phyloP scores from a whole-genome alignment of 2,113 vertebrate genomes.

The Hippocampus guttulatus region DNA sequence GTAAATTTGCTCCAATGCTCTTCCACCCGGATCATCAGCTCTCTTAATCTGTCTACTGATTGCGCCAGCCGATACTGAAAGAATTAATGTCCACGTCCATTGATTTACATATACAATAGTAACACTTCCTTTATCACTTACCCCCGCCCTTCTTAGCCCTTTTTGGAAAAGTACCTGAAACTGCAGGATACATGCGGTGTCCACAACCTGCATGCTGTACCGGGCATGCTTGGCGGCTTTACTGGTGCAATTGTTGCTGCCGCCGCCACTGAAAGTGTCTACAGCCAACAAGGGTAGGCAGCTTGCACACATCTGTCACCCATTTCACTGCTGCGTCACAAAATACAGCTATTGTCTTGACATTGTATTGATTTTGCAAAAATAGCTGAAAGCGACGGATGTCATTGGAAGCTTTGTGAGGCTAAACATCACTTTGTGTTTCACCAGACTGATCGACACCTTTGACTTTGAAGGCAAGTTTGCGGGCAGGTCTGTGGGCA shows the following conservation, averaged over 20 bases:
- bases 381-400: not conserved
- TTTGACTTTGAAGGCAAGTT: conserved; percentile 69
- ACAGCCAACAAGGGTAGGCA: conserved; percentile 79
- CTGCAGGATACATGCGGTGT: conserved; percentile 94
- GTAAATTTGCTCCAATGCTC: too few species aligned
- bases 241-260: conserved; percentile 85
- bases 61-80: too few species aligned
- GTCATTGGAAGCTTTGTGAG: not conserved
- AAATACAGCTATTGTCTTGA: not conserved
- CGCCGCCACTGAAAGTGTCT: conserved; percentile 67
- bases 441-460: conserved; percentile 67
- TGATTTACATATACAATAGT: not conserved
- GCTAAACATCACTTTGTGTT: conserved; percentile 9
- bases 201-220: conserved; percentile 90
- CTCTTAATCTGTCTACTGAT: too few species aligned
- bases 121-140: not conserved
- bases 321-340: not conserved
- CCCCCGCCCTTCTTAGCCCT: conserved; percentile 71
- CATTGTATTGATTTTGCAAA: too few species aligned
- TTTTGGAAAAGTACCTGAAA: conserved; percentile 79
- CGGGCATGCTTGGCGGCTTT: conserved; percentile 86
- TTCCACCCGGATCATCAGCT: too few species aligned
- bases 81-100: too few species aligned
- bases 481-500: conserved; percentile 26
- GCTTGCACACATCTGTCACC: not conserved